phyloP scores from a whole-genome alignment of 2,113 vertebrate species.

The Poeciliopsis prolifica region DNA sequence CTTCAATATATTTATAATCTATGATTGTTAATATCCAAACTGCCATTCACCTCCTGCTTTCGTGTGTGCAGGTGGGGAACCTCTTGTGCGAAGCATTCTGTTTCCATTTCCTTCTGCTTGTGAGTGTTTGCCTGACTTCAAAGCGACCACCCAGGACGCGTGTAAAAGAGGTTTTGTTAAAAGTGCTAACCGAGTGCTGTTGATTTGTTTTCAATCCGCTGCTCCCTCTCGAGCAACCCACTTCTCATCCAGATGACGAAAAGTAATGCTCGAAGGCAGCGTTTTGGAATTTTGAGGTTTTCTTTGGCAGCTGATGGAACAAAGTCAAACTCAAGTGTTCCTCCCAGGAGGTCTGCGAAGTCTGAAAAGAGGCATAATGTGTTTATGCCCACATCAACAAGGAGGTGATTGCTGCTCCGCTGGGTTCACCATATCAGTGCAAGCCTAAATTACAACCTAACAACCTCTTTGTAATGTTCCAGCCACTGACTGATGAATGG shows the following conservation, averaged over 20 bases:
- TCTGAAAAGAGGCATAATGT: neutral
- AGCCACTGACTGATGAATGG: neutral
- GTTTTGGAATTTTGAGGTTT: neutral
- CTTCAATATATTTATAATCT: neutral
- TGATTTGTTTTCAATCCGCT: neutral
- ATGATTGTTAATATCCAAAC: neutral
- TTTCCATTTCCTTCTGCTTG: neutral
- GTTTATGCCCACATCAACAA: neutral
- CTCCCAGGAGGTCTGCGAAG: neutral
- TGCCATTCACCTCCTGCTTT: neutral
- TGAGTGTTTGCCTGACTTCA: constrained; percentile 2
- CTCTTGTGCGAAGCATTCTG: neutral
- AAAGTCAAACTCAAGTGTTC: constrained; percentile 8
- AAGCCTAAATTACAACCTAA: constrained; percentile 7
- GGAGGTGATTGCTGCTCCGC: neutral
- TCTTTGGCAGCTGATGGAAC: constrained; percentile 9
- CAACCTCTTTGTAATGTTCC: neutral
- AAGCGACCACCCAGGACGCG: neutral
- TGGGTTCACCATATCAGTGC: neutral
- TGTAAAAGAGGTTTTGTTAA: neutral
- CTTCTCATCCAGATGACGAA: constrained; percentile 1
- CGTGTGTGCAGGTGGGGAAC: neutral
- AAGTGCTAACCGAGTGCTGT: neutral
- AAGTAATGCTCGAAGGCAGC: constrained; percentile 2
- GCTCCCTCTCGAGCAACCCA: neutral